A percentile compares a stretch with the other conserved stretches of the same genome.
These are phyloP conservation scores for Galago senegalensis DNA, from an alignment of 2,797 vertebrate genomes.

Conservation along the genomic window DNA sequence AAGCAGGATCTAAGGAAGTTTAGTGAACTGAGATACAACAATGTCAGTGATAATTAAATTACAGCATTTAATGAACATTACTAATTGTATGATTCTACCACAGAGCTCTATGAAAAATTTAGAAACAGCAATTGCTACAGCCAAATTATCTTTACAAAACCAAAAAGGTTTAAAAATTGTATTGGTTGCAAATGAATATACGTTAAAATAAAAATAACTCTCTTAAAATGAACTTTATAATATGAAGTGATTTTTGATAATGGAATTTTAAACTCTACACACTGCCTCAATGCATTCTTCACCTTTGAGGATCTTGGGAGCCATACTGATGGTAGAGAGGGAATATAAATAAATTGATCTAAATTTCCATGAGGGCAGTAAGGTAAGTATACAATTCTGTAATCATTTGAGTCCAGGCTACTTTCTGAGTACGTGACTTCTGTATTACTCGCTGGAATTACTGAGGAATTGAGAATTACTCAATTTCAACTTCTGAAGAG, in stretches of 20 bases:
- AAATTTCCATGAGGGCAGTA: not conserved
- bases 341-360: not conserved
- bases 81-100: conserved; percentile 6
- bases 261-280: not conserved
- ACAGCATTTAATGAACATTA: conserved; percentile 46
- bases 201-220: not conserved
- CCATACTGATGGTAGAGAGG: not conserved
- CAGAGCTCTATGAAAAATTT: conserved; percentile 1
- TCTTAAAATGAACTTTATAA: conserved; percentile 21
- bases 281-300: conserved; percentile 10
- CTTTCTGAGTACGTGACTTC: not conserved
- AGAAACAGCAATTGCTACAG: not conserved
- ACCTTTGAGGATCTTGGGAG: not conserved
- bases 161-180: conserved; percentile 52
- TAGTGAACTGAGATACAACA: not conserved
- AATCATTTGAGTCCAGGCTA: not conserved
- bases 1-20: conserved; percentile 51
- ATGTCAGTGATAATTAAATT: conserved; percentile 27
- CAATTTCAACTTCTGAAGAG: not conserved
- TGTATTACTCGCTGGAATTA: conserved; percentile 31
- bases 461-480: not conserved
- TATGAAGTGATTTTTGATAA: conserved; percentile 25
- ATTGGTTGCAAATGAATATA: not conserved
- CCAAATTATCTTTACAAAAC: conserved; percentile 38
- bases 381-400: not conserved